Evolutionary conservation across 2,113 vertebrate genomes (phyloP).

Genomic region (Grantiella picta): DNA sequence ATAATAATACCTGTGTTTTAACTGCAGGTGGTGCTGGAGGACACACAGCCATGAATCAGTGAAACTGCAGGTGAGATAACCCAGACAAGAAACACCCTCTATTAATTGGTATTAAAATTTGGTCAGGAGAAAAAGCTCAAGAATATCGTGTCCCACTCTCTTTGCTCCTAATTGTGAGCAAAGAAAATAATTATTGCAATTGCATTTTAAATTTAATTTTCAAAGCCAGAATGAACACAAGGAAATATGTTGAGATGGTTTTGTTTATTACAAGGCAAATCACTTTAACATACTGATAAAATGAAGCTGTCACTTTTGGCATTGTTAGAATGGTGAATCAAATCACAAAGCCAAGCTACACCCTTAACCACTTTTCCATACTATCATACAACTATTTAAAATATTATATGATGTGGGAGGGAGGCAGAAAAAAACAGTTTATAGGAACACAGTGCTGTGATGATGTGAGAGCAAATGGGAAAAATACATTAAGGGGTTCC

Average conservation of each 20-base stretch:
- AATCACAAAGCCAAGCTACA: neutral
- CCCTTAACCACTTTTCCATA: neutral
- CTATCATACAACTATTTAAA: neutral
- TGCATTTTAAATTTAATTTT: neutral
- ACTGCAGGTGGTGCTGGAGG: conserved; percentile 17
- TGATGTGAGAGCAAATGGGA: neutral
- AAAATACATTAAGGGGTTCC: neutral
- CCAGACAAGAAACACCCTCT: neutral
- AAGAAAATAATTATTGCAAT: neutral
- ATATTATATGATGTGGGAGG: neutral
- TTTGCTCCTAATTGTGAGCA: neutral
- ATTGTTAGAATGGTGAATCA: neutral
- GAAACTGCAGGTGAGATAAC: neutral
- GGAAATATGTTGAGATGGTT: neutral
- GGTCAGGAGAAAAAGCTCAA: neutral
- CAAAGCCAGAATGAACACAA: neutral
- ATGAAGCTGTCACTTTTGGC: neutral
- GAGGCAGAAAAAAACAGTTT: neutral
- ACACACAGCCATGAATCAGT: neutral
- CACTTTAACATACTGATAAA: neutral
- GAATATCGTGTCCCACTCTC: neutral
- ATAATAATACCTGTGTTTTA: neutral
- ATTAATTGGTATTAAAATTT: neutral
- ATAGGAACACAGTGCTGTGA: neutral
- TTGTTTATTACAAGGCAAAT: neutral